Base-by-base conservation (phyloP, 2,113 vertebrate genomes). In the Varanus salvator region DNA sequence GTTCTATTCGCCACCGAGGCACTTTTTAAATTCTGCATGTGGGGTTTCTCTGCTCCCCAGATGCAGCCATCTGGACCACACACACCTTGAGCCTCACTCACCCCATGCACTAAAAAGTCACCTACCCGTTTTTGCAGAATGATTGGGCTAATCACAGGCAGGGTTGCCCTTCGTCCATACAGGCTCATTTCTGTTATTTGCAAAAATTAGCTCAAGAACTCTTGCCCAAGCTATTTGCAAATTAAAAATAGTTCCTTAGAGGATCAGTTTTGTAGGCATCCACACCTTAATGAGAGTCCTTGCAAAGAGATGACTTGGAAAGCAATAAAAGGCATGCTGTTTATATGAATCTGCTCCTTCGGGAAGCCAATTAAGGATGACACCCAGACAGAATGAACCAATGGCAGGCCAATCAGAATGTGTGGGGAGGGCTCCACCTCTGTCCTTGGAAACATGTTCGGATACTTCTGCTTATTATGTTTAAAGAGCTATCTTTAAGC, bases 61-160 rank as follows among this genome's bases (percentile, higher is more conserved):
- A 34, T 11, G 12, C 15, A 27, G 48, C 27, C 29, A 21, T 64
- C 60, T 27, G 60, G 23, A 29, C n/a, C 74, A 0, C 57, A 69
- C 38, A 91, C 72, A 2, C 34, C 83, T 80, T 0, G 9, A 27
- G 17, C 6, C 17, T 12, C 31, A 69, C 74, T 3, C 23, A 29
- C 52, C n/a, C 60, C 44, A 64, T 17, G 3, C 83, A 7, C 50
- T 1, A 12, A 74, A 12, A 82, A 85, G 75, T 78, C 57, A 92
- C 96, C 93, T 98, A 99, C 98, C 98, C 98, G 96, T 96, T 98
- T 99, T 92, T 98, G 98, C 86, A 98, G 97, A 96, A 97, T 97
- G 93, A 99, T 92, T 90, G 98, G 98, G 75, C 97, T 98, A 94
- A 99, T 98, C 92, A 98, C 97, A 91, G 98, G 98, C 96, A 99